These are phyloP conservation scores for Cherax quadricarinatus DNA, from an alignment of 1,140 invertebrate species.

Conservation along the genomic window DNA sequence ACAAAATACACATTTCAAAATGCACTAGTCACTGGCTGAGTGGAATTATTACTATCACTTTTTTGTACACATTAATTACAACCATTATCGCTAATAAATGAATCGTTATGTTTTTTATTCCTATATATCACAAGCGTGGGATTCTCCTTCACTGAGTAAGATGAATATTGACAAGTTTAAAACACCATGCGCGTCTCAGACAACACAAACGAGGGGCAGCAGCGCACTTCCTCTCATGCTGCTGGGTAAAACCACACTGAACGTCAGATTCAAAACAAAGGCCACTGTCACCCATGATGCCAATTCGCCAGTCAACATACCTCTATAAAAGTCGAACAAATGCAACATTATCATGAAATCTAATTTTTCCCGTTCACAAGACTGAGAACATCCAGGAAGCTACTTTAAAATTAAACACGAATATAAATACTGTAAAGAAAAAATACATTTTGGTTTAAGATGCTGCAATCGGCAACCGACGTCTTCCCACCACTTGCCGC, in stretches of 20 bases:
- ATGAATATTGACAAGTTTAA: neutral
- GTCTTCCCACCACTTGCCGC: slow-evolving; percentile 13
- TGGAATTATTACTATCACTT: too few relatives aligned
- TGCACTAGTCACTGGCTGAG: too few relatives aligned
- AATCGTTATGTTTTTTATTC: neutral
- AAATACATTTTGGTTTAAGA: neutral
- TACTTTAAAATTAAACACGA: too few relatives aligned
- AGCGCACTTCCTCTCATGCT: neutral
- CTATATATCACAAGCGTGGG: neutral
- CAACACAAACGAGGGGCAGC: neutral
- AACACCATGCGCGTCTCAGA: neutral
- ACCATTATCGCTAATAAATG: neutral
- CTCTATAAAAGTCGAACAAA: neutral
- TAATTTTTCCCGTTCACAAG: too few relatives aligned
- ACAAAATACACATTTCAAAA: too few relatives aligned
- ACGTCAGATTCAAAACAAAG: slow-evolving; percentile 52
- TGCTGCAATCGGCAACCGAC: slow-evolving; percentile 12
- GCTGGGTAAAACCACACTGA: slow-evolving; percentile 34
- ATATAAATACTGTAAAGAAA: neutral
- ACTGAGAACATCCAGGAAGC: too few relatives aligned
- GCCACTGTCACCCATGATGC: slow-evolving; percentile 32
- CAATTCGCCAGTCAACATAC: neutral
- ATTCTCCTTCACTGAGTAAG: neutral
- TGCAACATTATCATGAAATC: neutral
- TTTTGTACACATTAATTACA: too few relatives aligned